Evolutionary conservation across 2,113 vertebrate genomes (phyloP).

Genomic region (Protomyctophum bolini): DNA sequence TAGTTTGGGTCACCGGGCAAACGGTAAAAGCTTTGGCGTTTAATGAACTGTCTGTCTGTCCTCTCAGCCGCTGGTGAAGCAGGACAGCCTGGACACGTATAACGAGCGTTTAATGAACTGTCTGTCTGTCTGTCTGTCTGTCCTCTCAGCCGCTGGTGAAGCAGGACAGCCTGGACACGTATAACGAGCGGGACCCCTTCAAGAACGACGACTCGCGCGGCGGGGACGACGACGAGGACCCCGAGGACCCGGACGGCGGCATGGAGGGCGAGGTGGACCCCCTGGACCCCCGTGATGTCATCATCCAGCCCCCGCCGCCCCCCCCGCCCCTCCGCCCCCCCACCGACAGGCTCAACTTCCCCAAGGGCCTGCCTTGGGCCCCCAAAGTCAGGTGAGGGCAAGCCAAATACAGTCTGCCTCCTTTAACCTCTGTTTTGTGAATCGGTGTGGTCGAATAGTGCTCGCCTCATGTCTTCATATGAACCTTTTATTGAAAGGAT

Average conservation of each 20-base stretch:
- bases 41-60: neutral
- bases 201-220: conserved; percentile 88
- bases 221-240: conserved; percentile 87
- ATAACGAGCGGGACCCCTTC: conserved; percentile 96
- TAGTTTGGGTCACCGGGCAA: too few species aligned
- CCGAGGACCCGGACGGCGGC: conserved; percentile 79
- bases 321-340: conserved; percentile 71
- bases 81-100: conserved; percentile 96
- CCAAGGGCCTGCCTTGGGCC: conserved; percentile 95
- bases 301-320: conserved; percentile 77
- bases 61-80: conserved; percentile 82
- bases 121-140: neutral
- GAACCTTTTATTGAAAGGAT: too few species aligned
- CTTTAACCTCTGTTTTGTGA: too few species aligned
- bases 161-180: conserved; percentile 96
- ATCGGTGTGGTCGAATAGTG: neutral
- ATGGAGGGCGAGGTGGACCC: conserved; percentile 92
- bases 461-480: neutral
- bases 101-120: conserved; percentile 80
- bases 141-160: conserved; percentile 88
- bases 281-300: conserved; percentile 83
- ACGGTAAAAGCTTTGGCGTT: neutral
- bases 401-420: too few species aligned
- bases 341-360: conserved; percentile 87
- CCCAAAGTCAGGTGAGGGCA: conserved; percentile 93